Percentiles rank a stretch among this genome's conserved stretches.
These are phyloP conservation scores for Apus apus DNA, from an alignment of 2,113 vertebrate genomes.

Conservation along the genomic window DNA sequence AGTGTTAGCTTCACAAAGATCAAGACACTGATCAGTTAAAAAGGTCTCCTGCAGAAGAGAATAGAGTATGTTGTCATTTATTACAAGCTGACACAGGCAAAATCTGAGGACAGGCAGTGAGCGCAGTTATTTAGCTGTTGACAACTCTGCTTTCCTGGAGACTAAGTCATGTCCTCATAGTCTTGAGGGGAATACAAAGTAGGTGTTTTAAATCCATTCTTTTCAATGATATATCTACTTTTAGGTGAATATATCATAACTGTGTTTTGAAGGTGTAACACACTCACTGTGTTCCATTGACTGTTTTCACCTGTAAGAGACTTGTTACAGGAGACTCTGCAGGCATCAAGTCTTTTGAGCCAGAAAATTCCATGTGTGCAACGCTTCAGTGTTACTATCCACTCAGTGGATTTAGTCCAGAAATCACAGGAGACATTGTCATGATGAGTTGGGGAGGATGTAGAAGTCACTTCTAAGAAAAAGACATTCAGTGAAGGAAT, in stretches of 20 bases:
- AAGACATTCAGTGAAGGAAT: neutral
- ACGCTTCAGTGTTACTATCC: neutral
- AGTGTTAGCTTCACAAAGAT: neutral
- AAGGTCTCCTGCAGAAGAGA: neutral
- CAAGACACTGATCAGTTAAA: neutral
- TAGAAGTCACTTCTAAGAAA: neutral
- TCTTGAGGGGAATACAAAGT: neutral
- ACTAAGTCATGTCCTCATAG: neutral
- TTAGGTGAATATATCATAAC: neutral
- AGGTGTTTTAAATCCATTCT: neutral
- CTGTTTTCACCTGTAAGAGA: neutral
- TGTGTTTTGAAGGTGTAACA: neutral
- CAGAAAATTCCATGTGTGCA: neutral
- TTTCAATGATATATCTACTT: neutral
- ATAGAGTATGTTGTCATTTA: neutral
- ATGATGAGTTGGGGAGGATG: neutral
- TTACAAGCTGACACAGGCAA: neutral
- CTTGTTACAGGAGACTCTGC: neutral
- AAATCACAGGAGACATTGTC: neutral
- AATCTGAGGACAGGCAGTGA: neutral
- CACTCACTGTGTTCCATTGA: neutral
- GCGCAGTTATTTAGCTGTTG: neutral
- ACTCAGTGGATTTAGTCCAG: neutral
- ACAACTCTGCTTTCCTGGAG: no score
- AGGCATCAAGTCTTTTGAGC: neutral